phyloP scores from a whole-genome alignment of 2,797 vertebrate species.

The Diplodus sargus region DNA sequence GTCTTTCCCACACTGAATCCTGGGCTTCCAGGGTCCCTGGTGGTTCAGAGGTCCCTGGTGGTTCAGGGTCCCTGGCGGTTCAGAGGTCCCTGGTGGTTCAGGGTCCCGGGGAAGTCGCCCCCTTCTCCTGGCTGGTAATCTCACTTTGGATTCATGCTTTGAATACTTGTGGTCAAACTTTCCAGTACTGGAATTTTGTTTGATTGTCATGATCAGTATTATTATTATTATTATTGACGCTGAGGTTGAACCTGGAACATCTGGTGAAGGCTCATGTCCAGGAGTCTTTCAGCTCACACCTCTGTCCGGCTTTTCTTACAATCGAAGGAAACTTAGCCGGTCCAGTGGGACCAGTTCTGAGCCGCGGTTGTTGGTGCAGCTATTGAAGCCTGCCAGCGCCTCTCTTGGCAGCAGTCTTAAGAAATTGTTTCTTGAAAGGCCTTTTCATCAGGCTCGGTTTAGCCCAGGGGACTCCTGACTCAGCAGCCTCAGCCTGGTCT shows the following conservation, averaged over 20 bases:
- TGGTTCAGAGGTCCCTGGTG: background rate
- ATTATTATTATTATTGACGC: too few species aligned
- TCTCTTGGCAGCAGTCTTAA: slow-evolving; percentile 21
- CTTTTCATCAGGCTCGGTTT: background rate
- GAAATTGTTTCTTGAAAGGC: slow-evolving; percentile 37
- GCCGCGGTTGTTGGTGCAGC: background rate
- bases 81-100: background rate
- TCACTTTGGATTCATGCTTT: background rate
- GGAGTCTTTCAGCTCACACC: slow-evolving; percentile 10
- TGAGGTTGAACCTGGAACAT: background rate
- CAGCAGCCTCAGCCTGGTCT: background rate
- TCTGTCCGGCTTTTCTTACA: background rate
- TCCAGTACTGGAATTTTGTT: background rate
- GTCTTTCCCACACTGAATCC: background rate
- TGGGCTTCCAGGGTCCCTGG: background rate
- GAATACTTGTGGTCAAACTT: background rate
- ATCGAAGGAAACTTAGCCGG: background rate
- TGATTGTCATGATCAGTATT: background rate
- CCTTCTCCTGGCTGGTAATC: background rate
- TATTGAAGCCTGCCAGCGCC: slow-evolving; percentile 4
- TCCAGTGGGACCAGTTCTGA: slow-evolving; percentile 11
- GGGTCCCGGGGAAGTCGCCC: background rate
- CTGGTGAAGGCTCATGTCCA: background rate
- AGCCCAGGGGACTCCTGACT: background rate
- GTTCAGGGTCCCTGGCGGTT: background rate